Percentiles rank a stretch among this genome's conserved stretches.
phyloP scores from a whole-genome alignment of 1,140 invertebrate genomes.

The Sitobion miscanthi region DNA sequence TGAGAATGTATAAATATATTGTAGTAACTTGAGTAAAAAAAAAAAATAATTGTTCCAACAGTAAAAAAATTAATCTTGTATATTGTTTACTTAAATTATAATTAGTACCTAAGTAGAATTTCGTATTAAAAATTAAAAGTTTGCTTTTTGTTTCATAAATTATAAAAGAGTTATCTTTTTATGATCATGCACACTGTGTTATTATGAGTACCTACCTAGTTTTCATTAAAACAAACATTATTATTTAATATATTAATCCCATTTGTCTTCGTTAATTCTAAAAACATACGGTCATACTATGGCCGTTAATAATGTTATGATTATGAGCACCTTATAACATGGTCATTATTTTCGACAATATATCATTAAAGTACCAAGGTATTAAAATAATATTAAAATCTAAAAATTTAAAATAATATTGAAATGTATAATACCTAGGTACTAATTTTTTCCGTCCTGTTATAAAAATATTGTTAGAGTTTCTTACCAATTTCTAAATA shows the following conservation, averaged over 20 bases:
- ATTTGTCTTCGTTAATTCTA: background rate
- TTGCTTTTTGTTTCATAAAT: background rate
- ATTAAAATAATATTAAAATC: too few relatives aligned
- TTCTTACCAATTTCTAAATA: too few relatives aligned
- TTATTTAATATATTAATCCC: background rate
- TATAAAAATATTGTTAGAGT: too few relatives aligned
- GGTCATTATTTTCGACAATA: background rate
- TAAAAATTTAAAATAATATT: too few relatives aligned
- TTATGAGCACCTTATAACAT: background rate
- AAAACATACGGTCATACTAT: background rate
- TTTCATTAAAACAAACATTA: slow-evolving; percentile 12
- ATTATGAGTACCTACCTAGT: background rate
- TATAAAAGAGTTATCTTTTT: slow-evolving; percentile 15
- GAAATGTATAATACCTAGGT: too few relatives aligned
- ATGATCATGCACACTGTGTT: background rate
- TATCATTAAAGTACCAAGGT: background rate
- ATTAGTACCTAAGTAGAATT: background rate
- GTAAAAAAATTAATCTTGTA: background rate
- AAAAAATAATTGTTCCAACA: background rate
- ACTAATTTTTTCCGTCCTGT: too few relatives aligned
- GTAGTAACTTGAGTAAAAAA: background rate
- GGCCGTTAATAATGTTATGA: background rate
- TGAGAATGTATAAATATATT: background rate
- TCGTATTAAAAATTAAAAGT: slow-evolving; percentile 20
- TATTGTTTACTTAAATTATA: background rate